Base-by-base conservation (phyloP, 2,113 vertebrate genomes). In the Patagioenas fasciata region DNA sequence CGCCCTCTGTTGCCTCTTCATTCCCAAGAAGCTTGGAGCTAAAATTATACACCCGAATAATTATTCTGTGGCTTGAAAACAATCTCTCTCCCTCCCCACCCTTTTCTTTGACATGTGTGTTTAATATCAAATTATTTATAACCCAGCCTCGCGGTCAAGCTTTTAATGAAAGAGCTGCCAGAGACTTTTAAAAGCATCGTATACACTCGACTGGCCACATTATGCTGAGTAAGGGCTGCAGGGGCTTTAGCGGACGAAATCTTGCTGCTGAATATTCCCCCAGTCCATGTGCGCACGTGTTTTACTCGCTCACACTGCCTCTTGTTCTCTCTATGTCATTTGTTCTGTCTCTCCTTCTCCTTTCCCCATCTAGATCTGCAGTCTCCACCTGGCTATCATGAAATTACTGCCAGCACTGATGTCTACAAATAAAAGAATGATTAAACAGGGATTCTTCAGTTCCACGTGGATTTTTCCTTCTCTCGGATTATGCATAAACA, bases 121-220 rank as follows among this genome's bases (percentile, higher is more conserved):
- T 97, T 97, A 97, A 97, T 97, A 97, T 97, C 82, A 86, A 97
- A 95, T 97, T 96, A 97, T 97, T 97, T 96, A 94, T 97, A 94
- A 96, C 67, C 34, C 78, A 95, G 83, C 66, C 85, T 80, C 3
- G 13, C 74, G 47, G 86, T 93, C 97, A 97, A 91, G 73, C 93
- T 95, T 96, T 97, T 96, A 95, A 96, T 96, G 85, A 88, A 91
- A 91, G 81, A 77, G 48, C 89, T 89, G 95, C 94, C 72, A 88
- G 91, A 96, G 83, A 64, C 78, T 95, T 97, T 91, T 93, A 95
- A 94, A 95, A 88, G 88, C 84, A 48, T 77, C 17, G 2, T 88
- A 74, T 94, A 96, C 90, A 71, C 92, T 95, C 0, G 21, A 93
- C 73, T 97, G 94, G 92, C 60, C 67, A 80, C 73, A 31, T 86